phyloP scores from a whole-genome alignment of 2,113 vertebrate genomes.

The Oncorhynchus tshawytscha region DNA sequence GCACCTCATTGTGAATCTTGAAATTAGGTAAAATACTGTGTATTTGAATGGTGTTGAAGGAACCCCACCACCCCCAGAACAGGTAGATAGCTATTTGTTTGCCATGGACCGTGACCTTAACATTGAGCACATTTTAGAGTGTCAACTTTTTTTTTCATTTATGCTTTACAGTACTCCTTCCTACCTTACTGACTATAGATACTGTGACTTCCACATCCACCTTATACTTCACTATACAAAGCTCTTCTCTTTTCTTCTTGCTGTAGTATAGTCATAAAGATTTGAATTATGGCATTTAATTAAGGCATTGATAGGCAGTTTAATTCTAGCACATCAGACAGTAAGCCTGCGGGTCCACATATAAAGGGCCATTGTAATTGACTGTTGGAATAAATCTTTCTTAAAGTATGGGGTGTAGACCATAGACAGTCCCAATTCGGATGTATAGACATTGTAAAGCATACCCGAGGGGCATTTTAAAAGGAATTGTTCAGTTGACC shows the following conservation, averaged over 20 bases:
- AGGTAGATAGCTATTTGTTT: too few relatives aligned
- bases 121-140: too few relatives aligned
- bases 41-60: too few relatives aligned
- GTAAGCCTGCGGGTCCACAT: background rate
- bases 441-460: conserved; percentile 3
- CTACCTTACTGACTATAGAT: too few relatives aligned
- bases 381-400: conserved; percentile 2
- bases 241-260: background rate
- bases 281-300: conserved; percentile 1
- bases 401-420: background rate
- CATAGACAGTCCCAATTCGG: background rate
- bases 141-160: too few relatives aligned
- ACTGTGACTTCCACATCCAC: background rate
- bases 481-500: background rate
- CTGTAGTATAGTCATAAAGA: background rate
- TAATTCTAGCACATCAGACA: background rate
- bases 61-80: too few relatives aligned
- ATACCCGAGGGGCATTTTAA: background rate
- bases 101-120: too few relatives aligned
- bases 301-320: background rate
- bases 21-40: too few relatives aligned
- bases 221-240: background rate
- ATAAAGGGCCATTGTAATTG: background rate
- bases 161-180: too few relatives aligned
- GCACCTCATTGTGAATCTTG: too few relatives aligned